Evolutionary conservation across 1,140 invertebrate species (phyloP).

Genomic region (Drosophila obscura): DNA sequence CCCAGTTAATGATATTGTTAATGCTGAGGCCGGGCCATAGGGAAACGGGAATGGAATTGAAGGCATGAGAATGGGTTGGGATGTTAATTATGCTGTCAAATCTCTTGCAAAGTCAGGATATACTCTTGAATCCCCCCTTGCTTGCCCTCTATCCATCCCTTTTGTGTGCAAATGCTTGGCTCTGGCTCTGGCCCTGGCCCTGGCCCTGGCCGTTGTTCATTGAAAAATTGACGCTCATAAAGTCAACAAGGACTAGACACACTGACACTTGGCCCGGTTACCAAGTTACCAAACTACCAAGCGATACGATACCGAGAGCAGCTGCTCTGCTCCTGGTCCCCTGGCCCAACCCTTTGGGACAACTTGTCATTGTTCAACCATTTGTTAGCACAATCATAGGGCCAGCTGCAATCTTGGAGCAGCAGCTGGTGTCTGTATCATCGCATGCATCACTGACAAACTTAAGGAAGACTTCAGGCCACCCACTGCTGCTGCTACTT

Average conservation of each 20-base stretch:
- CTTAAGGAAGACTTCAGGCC: no score
- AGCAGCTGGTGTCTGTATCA: no score
- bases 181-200: not conserved
- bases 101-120: slow-evolving; percentile 9
- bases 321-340: not conserved
- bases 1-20: slow-evolving; percentile 47
- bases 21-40: not conserved
- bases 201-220: slow-evolving; percentile 7
- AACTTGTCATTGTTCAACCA: slow-evolving; percentile 6
- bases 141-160: no score
- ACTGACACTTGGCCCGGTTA: slow-evolving; percentile 6
- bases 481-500: no score
- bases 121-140: slow-evolving; percentile 4
- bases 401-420: not conserved
- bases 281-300: not conserved
- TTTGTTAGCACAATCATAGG: not conserved
- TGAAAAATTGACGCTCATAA: slow-evolving; percentile 49
- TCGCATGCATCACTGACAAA: no score
- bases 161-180: not conserved
- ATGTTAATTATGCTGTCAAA: slow-evolving; percentile 59
- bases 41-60: no score
- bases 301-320: not conserved
- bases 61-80: slow-evolving; percentile 12
- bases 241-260: slow-evolving; percentile 39
- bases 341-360: slow-evolving; percentile 13